Evolutionary conservation across 2,888 invertebrate species (phyloP), one percentile per base, ranked within the genome.

Genomic region (Seira musarum): DNA sequence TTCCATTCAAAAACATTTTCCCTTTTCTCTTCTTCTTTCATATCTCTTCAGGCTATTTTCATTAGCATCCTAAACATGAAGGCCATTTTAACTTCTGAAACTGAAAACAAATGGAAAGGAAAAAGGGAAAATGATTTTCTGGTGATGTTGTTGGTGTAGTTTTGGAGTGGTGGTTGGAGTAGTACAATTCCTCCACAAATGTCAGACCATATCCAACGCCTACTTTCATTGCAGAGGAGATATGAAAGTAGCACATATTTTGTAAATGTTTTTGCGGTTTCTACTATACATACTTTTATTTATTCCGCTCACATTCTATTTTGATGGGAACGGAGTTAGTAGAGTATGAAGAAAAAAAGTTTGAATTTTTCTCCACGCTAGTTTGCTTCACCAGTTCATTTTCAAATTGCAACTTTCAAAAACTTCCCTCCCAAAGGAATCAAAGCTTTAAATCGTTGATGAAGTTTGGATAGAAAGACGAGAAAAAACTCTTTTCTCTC

Each of bases 51-150:
- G 74, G 21, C 21, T 13, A 40, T 40, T 74, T 74, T 74, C 74
- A 74, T 74, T 74, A 74, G 74, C 24, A 57, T 74, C 57, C 74
- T 35, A 24, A 60, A 30, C 74, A 67, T 64, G 72, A 19, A 63
- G 25, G 24, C 66, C 40, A 66, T 66, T 74, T 57, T 24, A 17
- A 22, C 13, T 40, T 40, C 13, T 40, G 40, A 13, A 40, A 40
- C 40, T 40, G 40, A 40, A n/a, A 40, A 40, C 40, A 40, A 40
- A 40, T 40, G n/a, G 21, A 68, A 35, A 22, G 13, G 63, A 63
- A 63, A 65, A 5, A 65, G 13, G 21, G 63, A 30, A 65, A 40
- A 40, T 40, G 40, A 40, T 40, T 40, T 40, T 40, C 40, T 5
- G 40, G 40, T 40, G 40, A 40, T 40, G 40, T 40, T 40, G 40